phyloP scores from a whole-genome alignment of 2,888 invertebrate genomes.

The Drosophila lacicola region DNA sequence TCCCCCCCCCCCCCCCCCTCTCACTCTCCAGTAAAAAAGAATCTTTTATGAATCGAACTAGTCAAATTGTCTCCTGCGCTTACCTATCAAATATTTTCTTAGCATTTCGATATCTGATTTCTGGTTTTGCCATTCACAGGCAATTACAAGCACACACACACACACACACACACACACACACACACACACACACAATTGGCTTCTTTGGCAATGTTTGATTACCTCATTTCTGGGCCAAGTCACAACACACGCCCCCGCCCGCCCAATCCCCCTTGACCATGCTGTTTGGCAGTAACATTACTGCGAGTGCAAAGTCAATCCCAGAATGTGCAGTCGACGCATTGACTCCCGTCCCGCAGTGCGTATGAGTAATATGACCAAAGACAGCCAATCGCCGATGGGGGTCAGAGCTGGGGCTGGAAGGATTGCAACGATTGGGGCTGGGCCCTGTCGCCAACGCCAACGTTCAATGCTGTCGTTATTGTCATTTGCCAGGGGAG shows the following conservation, averaged over 20 bases:
- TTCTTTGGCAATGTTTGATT: conserved; percentile 59
- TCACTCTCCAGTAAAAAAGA: too few relatives aligned
- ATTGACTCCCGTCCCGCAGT: conserved; percentile 63
- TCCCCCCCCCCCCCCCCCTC: too few relatives aligned
- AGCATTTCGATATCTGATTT: conserved; percentile 50
- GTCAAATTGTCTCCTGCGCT: conserved; percentile 25
- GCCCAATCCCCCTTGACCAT: conserved; percentile 1
- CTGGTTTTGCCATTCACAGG: conserved; percentile 43
- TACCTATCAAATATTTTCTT: conserved; percentile 49
- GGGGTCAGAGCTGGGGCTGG: neutral
- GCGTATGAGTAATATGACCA: conserved; percentile 76
- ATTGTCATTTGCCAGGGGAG: neutral
- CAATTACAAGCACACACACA: conserved; percentile 58
- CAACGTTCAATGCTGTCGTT: conserved; percentile 42
- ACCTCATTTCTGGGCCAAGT: conserved; percentile 61
- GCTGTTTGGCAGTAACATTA: conserved; percentile 49
- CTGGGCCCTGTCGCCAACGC: conserved; percentile 53
- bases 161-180: conserved; percentile 57
- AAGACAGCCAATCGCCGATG: conserved; percentile 30
- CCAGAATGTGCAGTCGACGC: conserved; percentile 48
- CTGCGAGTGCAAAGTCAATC: conserved; percentile 56
- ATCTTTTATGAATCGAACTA: neutral
- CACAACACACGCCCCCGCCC: too few relatives aligned
- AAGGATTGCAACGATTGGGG: conserved; percentile 1
- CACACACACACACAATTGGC: conserved; percentile 55